phyloP scores from a whole-genome alignment of 2,797 vertebrate genomes.

The Limosa lapponica region DNA sequence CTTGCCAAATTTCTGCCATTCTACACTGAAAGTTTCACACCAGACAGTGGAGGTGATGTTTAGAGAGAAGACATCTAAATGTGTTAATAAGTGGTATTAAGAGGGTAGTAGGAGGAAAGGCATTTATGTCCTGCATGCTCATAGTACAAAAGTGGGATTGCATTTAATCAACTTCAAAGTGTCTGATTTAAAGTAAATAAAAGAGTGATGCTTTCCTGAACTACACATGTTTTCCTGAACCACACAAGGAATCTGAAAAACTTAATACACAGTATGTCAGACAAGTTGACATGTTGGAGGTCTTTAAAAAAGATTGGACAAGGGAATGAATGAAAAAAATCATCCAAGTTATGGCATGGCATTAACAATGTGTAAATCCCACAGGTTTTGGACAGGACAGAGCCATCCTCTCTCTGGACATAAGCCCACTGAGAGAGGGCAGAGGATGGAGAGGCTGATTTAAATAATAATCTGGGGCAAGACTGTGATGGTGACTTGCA shows the following conservation, averaged over 20 bases:
- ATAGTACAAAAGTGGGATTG: not conserved
- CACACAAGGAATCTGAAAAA: not conserved
- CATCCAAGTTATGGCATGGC: not conserved
- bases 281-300: not conserved
- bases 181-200: not conserved
- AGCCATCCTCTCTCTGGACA: not conserved
- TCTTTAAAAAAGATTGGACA: not conserved
- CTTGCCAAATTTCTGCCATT: not conserved
- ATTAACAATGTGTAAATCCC: not conserved
- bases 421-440: not conserved
- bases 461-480: not conserved
- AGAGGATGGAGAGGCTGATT: not conserved
- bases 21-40: not conserved
- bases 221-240: not conserved
- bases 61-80: not conserved
- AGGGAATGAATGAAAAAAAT: not conserved
- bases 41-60: not conserved
- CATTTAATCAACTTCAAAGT: not conserved
- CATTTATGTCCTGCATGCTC: not conserved
- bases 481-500: not conserved
- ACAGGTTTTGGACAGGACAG: not conserved
- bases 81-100: not conserved
- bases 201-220: not conserved
- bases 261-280: not conserved
- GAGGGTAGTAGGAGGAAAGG: not conserved